Conservation (phyloP, 2,797 vertebrate genomes). For the Bradypodion ventrale region DNA sequence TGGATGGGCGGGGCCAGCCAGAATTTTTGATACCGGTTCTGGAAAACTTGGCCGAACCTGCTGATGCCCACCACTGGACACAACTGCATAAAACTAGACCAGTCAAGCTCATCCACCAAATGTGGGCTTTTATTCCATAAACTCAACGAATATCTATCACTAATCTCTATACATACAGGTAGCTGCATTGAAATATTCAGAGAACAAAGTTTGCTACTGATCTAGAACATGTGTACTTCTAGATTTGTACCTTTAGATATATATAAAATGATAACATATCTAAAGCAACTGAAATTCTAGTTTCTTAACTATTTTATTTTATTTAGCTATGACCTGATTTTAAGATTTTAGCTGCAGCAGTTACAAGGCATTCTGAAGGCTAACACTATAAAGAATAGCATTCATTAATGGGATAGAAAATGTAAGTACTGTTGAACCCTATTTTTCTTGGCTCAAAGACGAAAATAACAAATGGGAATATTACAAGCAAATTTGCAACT, state of each 20-base stretch:
- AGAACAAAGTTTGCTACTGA: conserved; percentile 46
- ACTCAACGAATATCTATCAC: neutral
- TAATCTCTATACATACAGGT: conserved; percentile 22
- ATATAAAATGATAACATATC: too few relatives aligned
- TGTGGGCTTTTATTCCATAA: conserved; percentile 30
- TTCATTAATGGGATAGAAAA: too few relatives aligned
- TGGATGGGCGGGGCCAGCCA: too few relatives aligned
- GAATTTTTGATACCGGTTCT: too few relatives aligned
- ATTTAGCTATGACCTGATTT: neutral
- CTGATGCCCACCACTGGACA: too few relatives aligned
- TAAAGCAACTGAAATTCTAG: neutral
- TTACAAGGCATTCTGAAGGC: neutral
- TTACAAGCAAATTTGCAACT: neutral
- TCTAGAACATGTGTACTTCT: conserved; percentile 33
- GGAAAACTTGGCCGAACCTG: too few relatives aligned
- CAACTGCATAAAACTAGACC: neutral
- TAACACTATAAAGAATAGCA: too few relatives aligned
- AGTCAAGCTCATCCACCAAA: conserved; percentile 39
- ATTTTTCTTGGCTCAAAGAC: too few relatives aligned
- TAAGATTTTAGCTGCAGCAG: neutral
- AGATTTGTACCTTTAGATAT: conserved; percentile 47
- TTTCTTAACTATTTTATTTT: neutral
- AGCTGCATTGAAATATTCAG: conserved; percentile 36
- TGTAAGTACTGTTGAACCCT: too few relatives aligned
- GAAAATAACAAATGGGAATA: too few relatives aligned